A percentile compares a stretch with the other conserved stretches of the same genome.
phyloP scores from a whole-genome alignment of 2,888 invertebrate genomes.

The Leistus spinibarbis region DNA sequence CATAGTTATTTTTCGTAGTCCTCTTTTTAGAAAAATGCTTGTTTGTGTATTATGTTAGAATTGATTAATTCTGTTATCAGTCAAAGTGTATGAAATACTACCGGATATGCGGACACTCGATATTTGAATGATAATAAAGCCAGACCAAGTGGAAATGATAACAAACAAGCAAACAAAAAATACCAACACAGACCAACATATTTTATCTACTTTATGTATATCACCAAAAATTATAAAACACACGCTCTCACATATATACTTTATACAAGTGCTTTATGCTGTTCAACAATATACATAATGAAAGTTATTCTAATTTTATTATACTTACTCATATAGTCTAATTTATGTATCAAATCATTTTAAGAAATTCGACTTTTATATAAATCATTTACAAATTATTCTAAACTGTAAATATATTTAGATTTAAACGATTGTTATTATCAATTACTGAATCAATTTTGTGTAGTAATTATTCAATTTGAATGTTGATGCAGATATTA shows the following conservation, averaged over 20 bases:
- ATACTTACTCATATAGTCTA: too few species aligned
- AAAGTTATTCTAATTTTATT: too few species aligned
- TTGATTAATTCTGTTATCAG: slow-evolving; percentile 8
- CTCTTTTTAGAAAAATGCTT: background rate
- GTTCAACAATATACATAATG: too few species aligned
- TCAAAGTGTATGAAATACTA: background rate
- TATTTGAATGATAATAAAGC: slow-evolving; percentile 2
- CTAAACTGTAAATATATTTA: too few species aligned
- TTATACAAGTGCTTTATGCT: too few species aligned
- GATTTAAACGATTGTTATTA: too few species aligned
- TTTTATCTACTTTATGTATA: background rate
- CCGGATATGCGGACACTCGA: slow-evolving; percentile 7
- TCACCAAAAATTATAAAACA: background rate
- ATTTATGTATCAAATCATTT: too few species aligned
- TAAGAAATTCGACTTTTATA: too few species aligned
- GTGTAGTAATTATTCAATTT: too few species aligned
- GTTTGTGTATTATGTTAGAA: background rate
- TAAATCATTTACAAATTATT: too few species aligned
- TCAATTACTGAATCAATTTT: too few species aligned
- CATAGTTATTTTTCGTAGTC: background rate
- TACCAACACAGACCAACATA: background rate
- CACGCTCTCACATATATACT: background rate
- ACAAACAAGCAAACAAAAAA: background rate
- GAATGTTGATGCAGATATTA: too few species aligned
- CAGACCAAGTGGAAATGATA: background rate